Conservation (phyloP, 2,113 vertebrate genomes). For the Misgurnus anguillicaudatus region DNA sequence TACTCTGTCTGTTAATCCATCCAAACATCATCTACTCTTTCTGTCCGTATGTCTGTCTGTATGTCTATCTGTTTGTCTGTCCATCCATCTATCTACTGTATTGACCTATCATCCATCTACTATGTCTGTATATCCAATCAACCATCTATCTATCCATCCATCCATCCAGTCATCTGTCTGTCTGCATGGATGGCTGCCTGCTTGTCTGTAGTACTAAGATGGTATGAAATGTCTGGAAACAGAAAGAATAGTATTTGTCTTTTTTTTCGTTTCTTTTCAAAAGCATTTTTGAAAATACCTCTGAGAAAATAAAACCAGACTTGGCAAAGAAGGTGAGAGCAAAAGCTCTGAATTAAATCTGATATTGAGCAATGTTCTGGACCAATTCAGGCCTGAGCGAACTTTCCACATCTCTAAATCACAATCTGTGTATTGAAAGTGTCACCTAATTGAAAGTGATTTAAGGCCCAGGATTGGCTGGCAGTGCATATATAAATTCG, state of each 20-base stretch:
- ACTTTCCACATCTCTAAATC: slow-evolving; percentile 82
- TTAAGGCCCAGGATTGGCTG: slow-evolving; percentile 63
- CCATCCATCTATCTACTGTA: too few relatives aligned
- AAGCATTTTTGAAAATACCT: slow-evolving; percentile 3
- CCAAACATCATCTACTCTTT: too few relatives aligned
- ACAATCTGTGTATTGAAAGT: slow-evolving; percentile 79
- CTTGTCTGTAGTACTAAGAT: background rate
- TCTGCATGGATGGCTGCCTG: too few relatives aligned
- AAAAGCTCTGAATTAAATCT: slow-evolving; percentile 16
- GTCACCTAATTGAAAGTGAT: slow-evolving; percentile 85
- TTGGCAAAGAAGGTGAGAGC: slow-evolving; percentile 33
- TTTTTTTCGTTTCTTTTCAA: background rate
- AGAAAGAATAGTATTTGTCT: background rate
- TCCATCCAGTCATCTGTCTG: too few relatives aligned
- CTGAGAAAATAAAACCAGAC: slow-evolving; percentile 23
- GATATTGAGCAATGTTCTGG: slow-evolving; percentile 53
- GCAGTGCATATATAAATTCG: slow-evolving; percentile 70
- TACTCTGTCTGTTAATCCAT: too few relatives aligned
- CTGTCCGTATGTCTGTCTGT: too few relatives aligned
- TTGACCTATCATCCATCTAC: too few relatives aligned
- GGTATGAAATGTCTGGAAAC: background rate
- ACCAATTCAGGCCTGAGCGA: slow-evolving; percentile 64
- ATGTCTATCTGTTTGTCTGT: too few relatives aligned
- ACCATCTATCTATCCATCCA: background rate
- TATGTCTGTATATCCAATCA: background rate